Base-by-base conservation (phyloP, 2,888 invertebrate genomes). In the Vandiemenella viatica region DNA sequence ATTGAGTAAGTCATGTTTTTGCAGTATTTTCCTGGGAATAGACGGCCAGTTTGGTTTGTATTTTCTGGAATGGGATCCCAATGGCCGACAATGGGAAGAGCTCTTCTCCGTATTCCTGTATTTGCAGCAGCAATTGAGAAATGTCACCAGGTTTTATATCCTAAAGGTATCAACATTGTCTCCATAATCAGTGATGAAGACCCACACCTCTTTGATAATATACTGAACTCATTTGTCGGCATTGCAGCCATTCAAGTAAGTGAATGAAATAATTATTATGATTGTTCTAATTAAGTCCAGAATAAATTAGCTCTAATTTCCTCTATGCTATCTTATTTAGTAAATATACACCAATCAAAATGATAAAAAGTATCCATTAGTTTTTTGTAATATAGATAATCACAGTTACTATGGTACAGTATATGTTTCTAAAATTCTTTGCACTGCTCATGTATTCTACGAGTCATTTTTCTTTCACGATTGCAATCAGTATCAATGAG, bases 1-100 rank as follows among this genome's bases (percentile, higher is more conserved):
- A 26, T 8, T 13, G 26, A 8, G 7, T 26, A 38, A 8, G 13
- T 26, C 7, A 40, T 16, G 8, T 10, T 40, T 37, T 19, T 22
- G 17, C 71, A 77, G 56, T 76, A 79, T 63, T 77, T 72, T 61
- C 71, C 76, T 0, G 80, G 78, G 1, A 68, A 72, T 0, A 72
- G 72, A 47, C 73, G 81, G 1, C 86, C 90, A 1, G 70, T 91
- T 1, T 90, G 90, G 78, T 91, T 84, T 67, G 79, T 91, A 38
- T 93, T 89, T 69, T 86, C 91, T 46, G 91, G 91, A 23, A 86
- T 93, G 87, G 88, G 89, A 1, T 82, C 85, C 0, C 88, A 90
- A 61, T 91, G 90, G 89, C 68, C 78, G 10, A 81, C 82, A 54
- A 89, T 92, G 87, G 91, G 83, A 4, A 68, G 73, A 8, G 73